phyloP scores from a whole-genome alignment of 2,113 vertebrate genomes.

The Oxyruncus cristatus region DNA sequence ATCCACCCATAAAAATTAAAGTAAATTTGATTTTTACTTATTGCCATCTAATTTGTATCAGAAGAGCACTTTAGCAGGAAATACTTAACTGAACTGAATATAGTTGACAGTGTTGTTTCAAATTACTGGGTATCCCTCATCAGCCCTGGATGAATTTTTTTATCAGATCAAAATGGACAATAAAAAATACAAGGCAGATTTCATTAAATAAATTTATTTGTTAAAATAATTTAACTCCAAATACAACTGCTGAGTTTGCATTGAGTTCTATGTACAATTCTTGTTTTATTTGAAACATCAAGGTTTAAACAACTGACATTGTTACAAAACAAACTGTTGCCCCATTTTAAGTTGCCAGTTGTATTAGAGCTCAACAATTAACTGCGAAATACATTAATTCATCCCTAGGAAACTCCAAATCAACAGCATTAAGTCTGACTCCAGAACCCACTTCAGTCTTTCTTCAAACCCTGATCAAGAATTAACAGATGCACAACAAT shows the following conservation, averaged over 20 bases:
- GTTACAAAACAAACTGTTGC: constrained; percentile 78
- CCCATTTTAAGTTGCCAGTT: constrained; percentile 77
- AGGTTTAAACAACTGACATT: constrained; percentile 79
- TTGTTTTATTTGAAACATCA: constrained; percentile 79
- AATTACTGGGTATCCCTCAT: not conserved
- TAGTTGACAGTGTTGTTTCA: not conserved
- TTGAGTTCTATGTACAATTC: constrained; percentile 82
- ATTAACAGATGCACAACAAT: constrained; percentile 74
- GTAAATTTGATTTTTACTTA: not conserved
- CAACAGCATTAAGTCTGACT: constrained; percentile 72
- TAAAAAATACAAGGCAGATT: constrained; percentile 35
- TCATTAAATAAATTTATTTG: constrained; percentile 90
- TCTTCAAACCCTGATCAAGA: constrained; percentile 79
- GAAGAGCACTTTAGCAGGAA: not conserved
- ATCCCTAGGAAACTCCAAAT: constrained; percentile 76
- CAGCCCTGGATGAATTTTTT: not conserved
- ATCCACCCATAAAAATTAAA: not conserved
- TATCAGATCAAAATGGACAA: not conserved
- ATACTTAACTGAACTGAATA: not conserved
- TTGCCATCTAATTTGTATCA: not conserved
- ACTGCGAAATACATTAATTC: constrained; percentile 74
- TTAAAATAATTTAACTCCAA: constrained; percentile 90
- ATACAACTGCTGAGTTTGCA: constrained; percentile 85
- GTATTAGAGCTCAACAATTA: constrained; percentile 77
- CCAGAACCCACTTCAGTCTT: constrained; percentile 74